Conservation (phyloP, 2,113 vertebrate genomes). For the Corydoras sp. region DNA sequence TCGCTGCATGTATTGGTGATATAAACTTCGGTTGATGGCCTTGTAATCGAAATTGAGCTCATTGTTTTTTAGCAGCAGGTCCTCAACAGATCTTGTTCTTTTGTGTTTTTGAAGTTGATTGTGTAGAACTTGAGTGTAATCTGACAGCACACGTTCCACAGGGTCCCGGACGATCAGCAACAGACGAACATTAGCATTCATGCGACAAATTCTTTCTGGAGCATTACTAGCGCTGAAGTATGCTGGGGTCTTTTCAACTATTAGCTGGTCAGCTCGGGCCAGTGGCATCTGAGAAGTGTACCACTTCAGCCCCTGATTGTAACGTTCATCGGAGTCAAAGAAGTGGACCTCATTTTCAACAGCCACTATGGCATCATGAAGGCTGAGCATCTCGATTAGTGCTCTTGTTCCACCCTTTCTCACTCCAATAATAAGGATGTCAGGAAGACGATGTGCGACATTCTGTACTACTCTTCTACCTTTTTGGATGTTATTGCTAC, state of each 20-base stretch:
- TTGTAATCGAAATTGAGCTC: slow-evolving; percentile 88
- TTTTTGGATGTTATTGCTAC: neutral
- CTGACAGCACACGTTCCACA: slow-evolving; percentile 86
- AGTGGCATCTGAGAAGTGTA: slow-evolving; percentile 91
- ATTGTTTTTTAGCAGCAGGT: slow-evolving; percentile 77
- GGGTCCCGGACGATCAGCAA: slow-evolving; percentile 93
- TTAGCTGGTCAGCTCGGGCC: slow-evolving; percentile 78
- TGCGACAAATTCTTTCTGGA: slow-evolving; percentile 77
- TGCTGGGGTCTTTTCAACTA: slow-evolving; percentile 93
- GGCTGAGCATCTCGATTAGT: slow-evolving; percentile 91
- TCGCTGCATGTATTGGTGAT: slow-evolving; percentile 83
- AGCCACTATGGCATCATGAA: slow-evolving; percentile 80
- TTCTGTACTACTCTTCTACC: slow-evolving; percentile 58
- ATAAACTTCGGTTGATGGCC: slow-evolving; percentile 93
- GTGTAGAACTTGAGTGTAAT: slow-evolving; percentile 95
- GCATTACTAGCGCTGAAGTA: slow-evolving; percentile 91
- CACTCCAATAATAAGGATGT: slow-evolving; percentile 91
- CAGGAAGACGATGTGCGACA: slow-evolving; percentile 72
- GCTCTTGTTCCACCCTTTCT: slow-evolving; percentile 94
- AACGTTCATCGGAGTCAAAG: slow-evolving; percentile 95
- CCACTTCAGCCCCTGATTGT: slow-evolving; percentile 81
- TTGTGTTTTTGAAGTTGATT: slow-evolving; percentile 93
- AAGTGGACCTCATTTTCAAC: slow-evolving; percentile 95
- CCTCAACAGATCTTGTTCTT: slow-evolving; percentile 79
- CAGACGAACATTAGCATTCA: slow-evolving; percentile 78